Percentiles rank a stretch among this genome's conserved stretches.
phyloP scores from a whole-genome alignment of 2,797 vertebrate genomes.

The Fratercula arctica region DNA sequence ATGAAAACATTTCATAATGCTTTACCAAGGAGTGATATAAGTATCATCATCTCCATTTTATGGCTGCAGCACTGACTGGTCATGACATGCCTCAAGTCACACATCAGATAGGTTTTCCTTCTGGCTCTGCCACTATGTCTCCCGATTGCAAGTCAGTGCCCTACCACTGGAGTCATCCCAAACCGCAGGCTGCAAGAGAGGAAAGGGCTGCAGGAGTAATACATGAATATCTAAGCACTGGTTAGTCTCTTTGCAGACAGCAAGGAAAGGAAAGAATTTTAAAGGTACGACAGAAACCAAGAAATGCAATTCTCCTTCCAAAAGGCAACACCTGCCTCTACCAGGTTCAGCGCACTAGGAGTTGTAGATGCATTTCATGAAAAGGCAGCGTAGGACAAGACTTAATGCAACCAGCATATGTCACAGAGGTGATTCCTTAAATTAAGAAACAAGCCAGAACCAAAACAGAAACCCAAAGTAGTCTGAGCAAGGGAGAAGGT shows the following conservation, averaged over 20 bases:
- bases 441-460: neutral
- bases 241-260: neutral
- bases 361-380: neutral
- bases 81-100: neutral
- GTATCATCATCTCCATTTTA: neutral
- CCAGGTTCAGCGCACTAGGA: neutral
- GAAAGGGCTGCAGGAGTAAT: neutral
- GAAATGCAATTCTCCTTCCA: neutral
- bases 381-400: neutral
- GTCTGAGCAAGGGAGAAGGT: neutral
- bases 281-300: neutral
- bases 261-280: neutral
- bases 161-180: neutral
- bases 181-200: neutral
- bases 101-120: neutral
- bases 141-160: neutral
- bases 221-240: neutral
- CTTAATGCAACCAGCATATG: neutral
- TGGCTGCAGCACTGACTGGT: constrained; percentile 11
- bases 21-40: neutral
- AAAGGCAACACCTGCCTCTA: neutral
- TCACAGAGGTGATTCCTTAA: neutral
- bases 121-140: neutral
- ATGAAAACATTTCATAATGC: constrained; percentile 22
- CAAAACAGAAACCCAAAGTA: neutral